Evolutionary conservation across 2,888 invertebrate genomes (phyloP), one percentile per base, ranked within the genome.

Genomic region (Sthenelais limicola): DNA sequence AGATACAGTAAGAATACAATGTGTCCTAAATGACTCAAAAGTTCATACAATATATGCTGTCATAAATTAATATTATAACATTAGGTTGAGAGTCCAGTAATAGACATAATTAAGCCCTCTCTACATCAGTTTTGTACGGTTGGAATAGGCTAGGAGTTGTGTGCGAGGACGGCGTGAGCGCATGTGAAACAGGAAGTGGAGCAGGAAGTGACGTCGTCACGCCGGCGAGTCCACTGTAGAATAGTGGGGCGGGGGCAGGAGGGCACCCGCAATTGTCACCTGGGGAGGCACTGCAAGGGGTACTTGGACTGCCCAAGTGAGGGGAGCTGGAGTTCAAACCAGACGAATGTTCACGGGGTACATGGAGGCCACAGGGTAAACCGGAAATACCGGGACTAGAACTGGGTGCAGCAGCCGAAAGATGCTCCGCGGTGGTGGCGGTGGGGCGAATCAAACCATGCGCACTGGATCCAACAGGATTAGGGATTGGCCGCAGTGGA

Each of bases 91-190:
- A n/a, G n/a, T n/a, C n/a, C n/a, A n/a, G n/a, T n/a, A n/a, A n/a
- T n/a, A n/a, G n/a, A n/a, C n/a, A 43, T 43, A 43, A 21, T 68
- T 58, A 75, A 32, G 71, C 74, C 30, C 74, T 33, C 21, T 62
- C 74, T 12, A 69, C 71, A 33, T 76, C 73, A 9, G 43, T 54
- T 28, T 76, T 76, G 69, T 76, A 76, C 24, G 75, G 75, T 28
- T 76, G 75, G 58, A 76, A 76, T 18, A 76, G 51, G n/a, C 54
- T 69, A 15, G 73, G 71, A 32, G 47, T 43, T 12, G 68, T 30
- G 62, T 62, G 48, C n/a, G 69, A 21, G 5, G 70, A 49, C n/a
- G 56, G 28, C 21, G 73, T 47, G 32, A 73, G 33, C 43, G 73
- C 35, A 15, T 38, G 43, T 4, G 71, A 48, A 12, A 62, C 51